Conservation (phyloP, 2,113 vertebrate species). For the Chinchilla lanigera region DNA sequence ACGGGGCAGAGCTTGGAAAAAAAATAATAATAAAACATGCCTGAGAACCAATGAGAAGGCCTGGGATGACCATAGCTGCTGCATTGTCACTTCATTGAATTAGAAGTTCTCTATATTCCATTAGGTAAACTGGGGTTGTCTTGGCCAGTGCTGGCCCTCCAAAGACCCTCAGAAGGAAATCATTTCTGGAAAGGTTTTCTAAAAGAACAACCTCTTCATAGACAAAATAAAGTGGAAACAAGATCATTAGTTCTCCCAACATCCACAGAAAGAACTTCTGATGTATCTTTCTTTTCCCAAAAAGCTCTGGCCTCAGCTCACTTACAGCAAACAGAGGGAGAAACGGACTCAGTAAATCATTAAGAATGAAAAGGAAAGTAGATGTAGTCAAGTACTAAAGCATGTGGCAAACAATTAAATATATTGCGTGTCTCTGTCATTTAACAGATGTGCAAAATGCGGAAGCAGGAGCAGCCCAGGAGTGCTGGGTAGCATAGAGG, state of each 20-base stretch:
- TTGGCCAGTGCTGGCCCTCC: background rate
- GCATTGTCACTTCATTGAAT: background rate
- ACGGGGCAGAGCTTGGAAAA: background rate
- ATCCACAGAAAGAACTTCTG: background rate
- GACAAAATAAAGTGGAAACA: background rate
- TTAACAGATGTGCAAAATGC: background rate
- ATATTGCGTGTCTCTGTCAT: accelerated
- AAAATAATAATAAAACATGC: background rate
- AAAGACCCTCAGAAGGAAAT: background rate
- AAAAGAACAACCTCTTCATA: background rate
- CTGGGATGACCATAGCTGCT: background rate
- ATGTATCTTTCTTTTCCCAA: background rate
- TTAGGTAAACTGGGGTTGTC: background rate
- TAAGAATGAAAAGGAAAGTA: background rate
- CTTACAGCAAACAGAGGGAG: background rate
- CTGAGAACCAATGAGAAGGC: background rate
- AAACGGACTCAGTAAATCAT: background rate
- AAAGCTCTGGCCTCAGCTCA: background rate
- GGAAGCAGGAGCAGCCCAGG: accelerated
- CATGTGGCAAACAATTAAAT: background rate
- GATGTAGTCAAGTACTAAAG: background rate
- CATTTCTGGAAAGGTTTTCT: background rate
- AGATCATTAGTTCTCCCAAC: background rate
- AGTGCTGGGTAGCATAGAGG: background rate
- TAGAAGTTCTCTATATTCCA: background rate